Base-by-base conservation (phyloP, 2,888 invertebrate species). In the Pristionchus fissidentatus region DNA sequence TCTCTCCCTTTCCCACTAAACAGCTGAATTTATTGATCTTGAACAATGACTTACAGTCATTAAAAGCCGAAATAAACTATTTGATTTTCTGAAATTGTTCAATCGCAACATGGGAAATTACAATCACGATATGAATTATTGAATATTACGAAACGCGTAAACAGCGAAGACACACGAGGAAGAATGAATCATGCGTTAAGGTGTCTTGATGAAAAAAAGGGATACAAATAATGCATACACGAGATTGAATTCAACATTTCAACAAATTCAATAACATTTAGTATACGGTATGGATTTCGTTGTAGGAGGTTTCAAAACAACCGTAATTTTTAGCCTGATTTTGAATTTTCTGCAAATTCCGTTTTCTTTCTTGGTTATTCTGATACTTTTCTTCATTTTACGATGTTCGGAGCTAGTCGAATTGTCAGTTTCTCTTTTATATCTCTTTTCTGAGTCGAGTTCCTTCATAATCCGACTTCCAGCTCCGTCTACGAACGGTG, bases 401-500 rank as follows among this genome's bases (percentile, higher is more conserved):
- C 38, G 41, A 75, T 75, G 75, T 46, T 75, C 26, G 75, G 75
- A 75, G 75, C 75, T 75, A n/a, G 46, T 75, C 75, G 46, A 46
- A 75, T 75, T 43, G 75, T 75, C 19, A 46, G 46, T 75, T 75
- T 46, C 19, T 1, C 46, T 29, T 26, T 49, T 49, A 49, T 60
- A 8, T 29, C 41, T 52, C 29, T 19, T 77, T 49, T 49, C 52
- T 15, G 22, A n/a, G 8, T 55, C 4, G 0, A 10, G n/a, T 8
- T 29, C 62, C 19, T n/a, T 60, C 19, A 22, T 46, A 15, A 38
- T 29, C 29, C 1, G 29, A 26, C 29, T 26, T 75, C 15, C 26
- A 78, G 78, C 78, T 78, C 55, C 78, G 78, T 52, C 35, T 32
- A 22, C 78, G 78, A 15, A 38, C 78, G 35, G 3, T 78, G 29